phyloP scores from a whole-genome alignment of 2,113 vertebrate species.

The Nothoprocta perdicaria region DNA sequence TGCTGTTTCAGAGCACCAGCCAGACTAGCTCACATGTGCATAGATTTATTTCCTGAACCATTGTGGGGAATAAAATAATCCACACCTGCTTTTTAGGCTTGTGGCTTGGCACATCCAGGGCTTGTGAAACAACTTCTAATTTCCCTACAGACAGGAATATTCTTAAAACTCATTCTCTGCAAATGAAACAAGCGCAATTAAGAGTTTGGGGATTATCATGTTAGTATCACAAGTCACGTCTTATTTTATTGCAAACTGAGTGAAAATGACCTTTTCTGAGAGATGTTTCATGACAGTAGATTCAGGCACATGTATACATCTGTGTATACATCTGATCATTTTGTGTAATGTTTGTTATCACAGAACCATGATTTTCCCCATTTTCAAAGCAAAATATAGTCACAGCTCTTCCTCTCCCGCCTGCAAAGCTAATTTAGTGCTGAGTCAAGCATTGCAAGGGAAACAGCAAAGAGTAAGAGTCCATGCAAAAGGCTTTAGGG shows the following conservation, averaged over 20 bases:
- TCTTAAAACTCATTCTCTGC: slow-evolving; percentile 20
- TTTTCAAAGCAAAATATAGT: slow-evolving; percentile 26
- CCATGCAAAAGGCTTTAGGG: slow-evolving; percentile 9
- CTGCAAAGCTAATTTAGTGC: slow-evolving; percentile 8
- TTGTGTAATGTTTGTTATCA: background rate
- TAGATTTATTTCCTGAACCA: background rate
- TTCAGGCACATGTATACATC: background rate
- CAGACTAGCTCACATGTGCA: background rate
- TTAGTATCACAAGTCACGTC: slow-evolving; percentile 22
- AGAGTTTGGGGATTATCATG: background rate
- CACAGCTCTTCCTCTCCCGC: background rate
- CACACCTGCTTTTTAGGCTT: background rate
- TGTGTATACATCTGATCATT: background rate
- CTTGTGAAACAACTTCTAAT: slow-evolving; percentile 6
- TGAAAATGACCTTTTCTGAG: slow-evolving; percentile 17
- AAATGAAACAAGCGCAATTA: slow-evolving; percentile 13
- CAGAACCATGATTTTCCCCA: slow-evolving; percentile 4
- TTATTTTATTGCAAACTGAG: slow-evolving; percentile 7
- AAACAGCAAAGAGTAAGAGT: background rate
- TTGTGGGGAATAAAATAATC: background rate
- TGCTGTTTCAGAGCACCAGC: background rate
- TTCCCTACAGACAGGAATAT: background rate
- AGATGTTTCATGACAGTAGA: background rate
- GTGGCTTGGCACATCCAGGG: background rate
- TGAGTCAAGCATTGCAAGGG: background rate